phyloP scores from a whole-genome alignment of 2,797 vertebrate genomes.

The Syngnathus rostellatus region DNA sequence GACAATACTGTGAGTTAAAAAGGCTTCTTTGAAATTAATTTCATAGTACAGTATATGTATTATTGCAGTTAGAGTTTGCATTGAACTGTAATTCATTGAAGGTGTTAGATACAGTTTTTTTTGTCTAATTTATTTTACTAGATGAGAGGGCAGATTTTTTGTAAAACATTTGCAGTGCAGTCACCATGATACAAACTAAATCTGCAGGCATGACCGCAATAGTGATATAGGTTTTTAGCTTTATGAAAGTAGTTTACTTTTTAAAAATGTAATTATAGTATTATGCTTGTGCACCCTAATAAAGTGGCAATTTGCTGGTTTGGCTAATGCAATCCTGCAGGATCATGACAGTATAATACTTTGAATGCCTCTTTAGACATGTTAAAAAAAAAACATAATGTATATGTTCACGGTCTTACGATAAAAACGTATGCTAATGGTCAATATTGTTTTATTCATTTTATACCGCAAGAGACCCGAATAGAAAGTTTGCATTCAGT shows the following conservation, averaged over 20 bases:
- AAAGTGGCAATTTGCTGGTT: neutral
- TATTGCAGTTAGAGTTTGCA: neutral
- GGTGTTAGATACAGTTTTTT: neutral
- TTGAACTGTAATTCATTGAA: neutral
- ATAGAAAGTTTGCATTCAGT: neutral
- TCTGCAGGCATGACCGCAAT: too few species aligned
- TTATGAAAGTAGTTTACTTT: neutral
- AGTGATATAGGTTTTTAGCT: neutral
- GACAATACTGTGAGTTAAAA: neutral
- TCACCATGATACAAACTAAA: too few species aligned
- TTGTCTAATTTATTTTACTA: too few species aligned
- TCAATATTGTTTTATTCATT: neutral
- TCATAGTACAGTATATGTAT: neutral
- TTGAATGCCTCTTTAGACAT: neutral
- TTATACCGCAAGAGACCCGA: neutral
- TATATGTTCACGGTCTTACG: neutral
- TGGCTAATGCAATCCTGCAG: neutral
- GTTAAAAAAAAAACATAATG: too few species aligned
- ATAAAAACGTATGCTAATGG: neutral
- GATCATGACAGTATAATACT: neutral
- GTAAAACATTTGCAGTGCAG: too few species aligned
- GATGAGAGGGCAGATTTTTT: too few species aligned
- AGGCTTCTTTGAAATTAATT: neutral
- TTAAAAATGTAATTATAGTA: neutral
- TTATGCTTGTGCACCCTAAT: too few species aligned